Base-by-base conservation (phyloP, 2,113 vertebrate species). In the Atlantisia rogersi region DNA sequence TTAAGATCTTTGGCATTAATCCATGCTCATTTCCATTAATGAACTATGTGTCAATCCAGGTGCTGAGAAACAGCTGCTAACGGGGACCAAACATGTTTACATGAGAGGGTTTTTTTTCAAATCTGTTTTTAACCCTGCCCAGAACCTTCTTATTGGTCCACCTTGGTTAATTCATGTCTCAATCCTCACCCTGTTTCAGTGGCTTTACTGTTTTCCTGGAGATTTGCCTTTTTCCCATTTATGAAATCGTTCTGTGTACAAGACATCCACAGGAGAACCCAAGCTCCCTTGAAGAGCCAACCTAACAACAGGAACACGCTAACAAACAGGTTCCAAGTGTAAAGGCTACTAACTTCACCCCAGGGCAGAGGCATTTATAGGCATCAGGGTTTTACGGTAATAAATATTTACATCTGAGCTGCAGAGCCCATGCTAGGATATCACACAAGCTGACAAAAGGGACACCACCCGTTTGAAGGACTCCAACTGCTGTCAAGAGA, bases 11-110 rank as follows among this genome's bases (percentile, higher is more conserved):
- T 91, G 92, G 79, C 50, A 1, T 88, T 88, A 90, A 90, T 86
- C 86, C 90, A 92, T 1, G 0, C 52, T 90, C 59, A 71, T 81
- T 93, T 86, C 68, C 88, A 78, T 78, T 88, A 83, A 88, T 60
- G 69, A 92, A 85, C 85, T 25, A 70, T 31, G 85, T 92, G 82
- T 90, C 92, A 75, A 90, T 48, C 39, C 80, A 93, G 82, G 71
- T 90, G 71, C 80, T 74, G 60, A 64, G 56, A 90, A 93, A 5
- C 71, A 86, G 68, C 55, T 91, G 76, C 67, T 88, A 90, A 68
- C 0, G 0, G 67, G 67, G 59, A 87, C 87, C 68, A 69, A 82
- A 60, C 0, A 1, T 50, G 56, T 86, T 78, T 68, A 65, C 18
- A 25, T 6, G 46, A 95, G 40, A 80, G 44, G 39, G 19, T 5